Percentiles rank a stretch among this genome's conserved stretches.
Conservation (phyloP, 2,888 invertebrate species). For the Keiferia lycopersicella region DNA sequence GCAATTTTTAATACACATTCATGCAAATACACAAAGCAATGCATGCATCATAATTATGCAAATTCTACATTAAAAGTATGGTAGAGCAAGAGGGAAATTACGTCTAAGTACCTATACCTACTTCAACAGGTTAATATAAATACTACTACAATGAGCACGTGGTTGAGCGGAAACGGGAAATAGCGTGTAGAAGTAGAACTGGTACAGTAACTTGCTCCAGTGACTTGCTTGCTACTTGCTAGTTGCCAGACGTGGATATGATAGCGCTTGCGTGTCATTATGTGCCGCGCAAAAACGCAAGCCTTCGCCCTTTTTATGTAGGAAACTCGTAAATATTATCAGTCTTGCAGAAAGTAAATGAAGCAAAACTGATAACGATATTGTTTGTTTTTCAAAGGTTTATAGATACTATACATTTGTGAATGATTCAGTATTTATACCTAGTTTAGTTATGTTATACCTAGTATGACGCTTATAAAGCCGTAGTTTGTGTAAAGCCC, state of each 20-base stretch:
- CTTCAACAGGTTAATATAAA: not conserved
- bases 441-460: no score
- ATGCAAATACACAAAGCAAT: no score
- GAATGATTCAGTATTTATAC: no score
- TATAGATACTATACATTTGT: no score
- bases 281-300: slow-evolving; percentile 20
- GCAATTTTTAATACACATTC: no score
- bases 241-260: slow-evolving; percentile 21
- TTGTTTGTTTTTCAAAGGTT: no score
- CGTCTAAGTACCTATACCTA: no score
- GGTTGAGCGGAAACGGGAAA: slow-evolving; percentile 33
- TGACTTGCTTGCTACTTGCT: not conserved
- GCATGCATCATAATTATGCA: not conserved
- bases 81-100: not conserved
- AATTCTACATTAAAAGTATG: not conserved
- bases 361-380: not conserved
- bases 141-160: slow-evolving; percentile 10
- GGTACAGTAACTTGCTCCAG: slow-evolving; percentile 12
- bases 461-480: no score
- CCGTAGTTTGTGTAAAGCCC: no score
- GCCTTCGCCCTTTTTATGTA: not conserved
- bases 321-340: not conserved
- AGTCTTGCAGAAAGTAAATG: not conserved
- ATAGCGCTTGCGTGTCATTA: slow-evolving; percentile 36
- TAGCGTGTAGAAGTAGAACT: slow-evolving; percentile 25